Conservation (phyloP, 2,113 vertebrate genomes). For the Sula dactylatra region DNA sequence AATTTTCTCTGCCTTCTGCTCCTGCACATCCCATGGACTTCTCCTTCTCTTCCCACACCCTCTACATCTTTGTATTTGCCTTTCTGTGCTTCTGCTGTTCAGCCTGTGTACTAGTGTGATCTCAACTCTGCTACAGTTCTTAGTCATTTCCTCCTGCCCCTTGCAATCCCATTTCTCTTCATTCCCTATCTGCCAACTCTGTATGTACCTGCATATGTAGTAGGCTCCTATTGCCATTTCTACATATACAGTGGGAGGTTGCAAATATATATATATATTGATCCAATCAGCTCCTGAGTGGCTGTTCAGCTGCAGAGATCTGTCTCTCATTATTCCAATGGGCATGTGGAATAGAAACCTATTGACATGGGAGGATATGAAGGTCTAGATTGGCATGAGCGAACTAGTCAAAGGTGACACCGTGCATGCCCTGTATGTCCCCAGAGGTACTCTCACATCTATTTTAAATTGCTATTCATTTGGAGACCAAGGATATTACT, state of each 20-base stretch:
- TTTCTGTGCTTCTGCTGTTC: not conserved
- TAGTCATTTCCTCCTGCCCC: conserved; percentile 13
- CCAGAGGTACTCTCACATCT: not conserved
- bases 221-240: not conserved
- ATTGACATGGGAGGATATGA: not conserved
- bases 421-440: not conserved
- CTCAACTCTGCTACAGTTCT: not conserved
- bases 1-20: not conserved
- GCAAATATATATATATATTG: not conserved
- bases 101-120: not conserved
- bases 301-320: not conserved
- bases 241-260: not conserved
- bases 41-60: not conserved
- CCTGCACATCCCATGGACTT: not conserved
- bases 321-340: not conserved
- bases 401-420: not conserved
- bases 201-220: not conserved
- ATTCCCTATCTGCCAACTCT: not conserved
- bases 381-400: not conserved
- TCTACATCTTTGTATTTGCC: not conserved
- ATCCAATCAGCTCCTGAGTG: not conserved
- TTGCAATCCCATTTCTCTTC: not conserved
- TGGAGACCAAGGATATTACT: not conserved
- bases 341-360: not conserved
- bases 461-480: not conserved